These are phyloP conservation scores for Unio delphinus DNA, from an alignment of 2,888 invertebrate genomes.

Conservation along the genomic window DNA sequence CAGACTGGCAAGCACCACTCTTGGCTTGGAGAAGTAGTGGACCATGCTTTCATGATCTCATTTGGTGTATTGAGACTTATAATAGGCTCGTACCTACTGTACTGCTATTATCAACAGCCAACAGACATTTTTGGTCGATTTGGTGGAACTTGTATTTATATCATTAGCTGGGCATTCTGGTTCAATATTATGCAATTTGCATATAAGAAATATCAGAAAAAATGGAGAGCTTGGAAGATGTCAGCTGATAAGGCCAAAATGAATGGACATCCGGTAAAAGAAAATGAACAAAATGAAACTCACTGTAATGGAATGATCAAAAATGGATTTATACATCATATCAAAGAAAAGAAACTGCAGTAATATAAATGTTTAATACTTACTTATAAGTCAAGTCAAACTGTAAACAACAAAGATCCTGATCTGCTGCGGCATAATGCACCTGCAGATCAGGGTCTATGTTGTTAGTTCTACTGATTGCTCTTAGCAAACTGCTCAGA, in stretches of 20 bases:
- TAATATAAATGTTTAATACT: too few relatives aligned
- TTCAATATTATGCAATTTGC: slow-evolving; percentile 63
- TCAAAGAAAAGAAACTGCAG: too few relatives aligned
- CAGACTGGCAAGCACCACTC: slow-evolving; percentile 53
- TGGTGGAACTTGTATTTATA: slow-evolving; percentile 64
- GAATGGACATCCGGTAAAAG: slow-evolving; percentile 1
- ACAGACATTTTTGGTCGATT: slow-evolving; percentile 58
- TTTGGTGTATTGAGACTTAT: slow-evolving; percentile 65
- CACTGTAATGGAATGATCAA: not conserved
- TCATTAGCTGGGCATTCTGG: slow-evolving; percentile 67
- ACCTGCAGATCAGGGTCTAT: too few relatives aligned
- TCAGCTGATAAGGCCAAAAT: slow-evolving; percentile 4
- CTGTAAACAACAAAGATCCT: too few relatives aligned
- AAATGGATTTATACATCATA: too few relatives aligned
- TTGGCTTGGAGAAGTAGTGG: slow-evolving; percentile 55
- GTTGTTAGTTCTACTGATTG: too few relatives aligned
- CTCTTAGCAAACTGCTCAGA: too few relatives aligned
- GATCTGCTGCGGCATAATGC: too few relatives aligned
- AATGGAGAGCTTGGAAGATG: slow-evolving; percentile 16
- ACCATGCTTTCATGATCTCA: slow-evolving; percentile 61
- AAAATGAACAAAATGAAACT: slow-evolving; percentile 1
- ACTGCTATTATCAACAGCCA: slow-evolving; percentile 55
- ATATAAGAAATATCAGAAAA: slow-evolving; percentile 53
- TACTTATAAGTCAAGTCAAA: too few relatives aligned
- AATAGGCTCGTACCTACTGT: slow-evolving; percentile 59